Percentiles rank a stretch among this genome's conserved stretches.
Conservation (phyloP, 2,797 vertebrate species). For the Rhynchonycteris naso region DNA sequence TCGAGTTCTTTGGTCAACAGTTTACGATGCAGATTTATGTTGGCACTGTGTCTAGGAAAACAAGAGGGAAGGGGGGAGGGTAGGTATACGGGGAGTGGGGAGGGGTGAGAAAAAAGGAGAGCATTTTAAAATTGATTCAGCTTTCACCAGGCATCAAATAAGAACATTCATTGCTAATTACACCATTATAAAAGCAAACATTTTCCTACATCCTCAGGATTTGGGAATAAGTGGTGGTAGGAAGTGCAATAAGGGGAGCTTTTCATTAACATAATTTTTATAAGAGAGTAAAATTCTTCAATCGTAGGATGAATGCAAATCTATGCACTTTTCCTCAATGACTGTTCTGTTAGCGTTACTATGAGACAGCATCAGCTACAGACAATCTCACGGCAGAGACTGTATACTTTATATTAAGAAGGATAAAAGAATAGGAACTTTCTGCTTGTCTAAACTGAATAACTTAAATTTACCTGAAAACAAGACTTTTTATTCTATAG, state of each 20-base stretch:
- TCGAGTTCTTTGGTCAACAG: constrained; percentile 99
- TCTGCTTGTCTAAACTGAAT: not conserved
- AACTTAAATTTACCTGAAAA: constrained; percentile 53
- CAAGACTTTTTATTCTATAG: not conserved
- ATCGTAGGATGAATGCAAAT: not conserved
- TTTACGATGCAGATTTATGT: constrained; percentile 99
- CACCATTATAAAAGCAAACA: constrained; percentile 66
- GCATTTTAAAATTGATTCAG: constrained; percentile 83
- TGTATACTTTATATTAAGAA: constrained; percentile 1
- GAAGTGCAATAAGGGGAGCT: constrained; percentile 21
- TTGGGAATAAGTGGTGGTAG: constrained; percentile 35
- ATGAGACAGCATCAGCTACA: not conserved
- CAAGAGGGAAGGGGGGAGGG: constrained; percentile 82
- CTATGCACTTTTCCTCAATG: constrained; percentile 51
- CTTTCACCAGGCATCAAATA: constrained; percentile 62
- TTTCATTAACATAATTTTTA: constrained; percentile 54
- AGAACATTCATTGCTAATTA: constrained; percentile 72
- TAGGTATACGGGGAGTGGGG: constrained; percentile 71
- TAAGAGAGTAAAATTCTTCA: constrained; percentile 54
- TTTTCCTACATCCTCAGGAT: constrained; percentile 55
- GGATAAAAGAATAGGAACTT: constrained; percentile 1
- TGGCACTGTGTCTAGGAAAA: constrained; percentile 97
- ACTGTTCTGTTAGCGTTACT: not conserved
- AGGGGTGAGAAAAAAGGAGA: constrained; percentile 82
- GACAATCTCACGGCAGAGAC: constrained; percentile 22